Percentiles rank a stretch among this genome's conserved stretches.
These are phyloP conservation scores for Psammodynastes pulverulentus DNA, from an alignment of 2,113 vertebrate genomes.

Conservation along the genomic window DNA sequence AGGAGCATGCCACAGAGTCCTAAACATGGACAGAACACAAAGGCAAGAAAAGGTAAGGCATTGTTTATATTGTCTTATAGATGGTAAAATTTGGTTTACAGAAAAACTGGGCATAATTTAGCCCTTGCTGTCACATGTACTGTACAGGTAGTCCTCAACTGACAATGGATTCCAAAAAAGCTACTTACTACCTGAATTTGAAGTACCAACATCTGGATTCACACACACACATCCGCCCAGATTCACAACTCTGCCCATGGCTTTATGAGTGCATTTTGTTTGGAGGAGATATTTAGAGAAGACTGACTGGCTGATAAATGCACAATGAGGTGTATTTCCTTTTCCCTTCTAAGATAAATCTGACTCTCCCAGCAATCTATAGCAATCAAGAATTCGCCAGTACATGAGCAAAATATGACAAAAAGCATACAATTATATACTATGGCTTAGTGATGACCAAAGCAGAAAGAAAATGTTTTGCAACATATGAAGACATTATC, in stretches of 20 bases:
- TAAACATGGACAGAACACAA: not conserved
- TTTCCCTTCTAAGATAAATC: not conserved
- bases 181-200: not conserved
- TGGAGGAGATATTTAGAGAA: not conserved
- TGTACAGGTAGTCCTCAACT: not conserved
- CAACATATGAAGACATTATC: not conserved
- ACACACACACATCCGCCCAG: not conserved
- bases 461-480: not conserved
- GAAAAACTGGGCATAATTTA: not conserved
- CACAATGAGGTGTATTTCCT: not conserved
- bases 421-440: not conserved
- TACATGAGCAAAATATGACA: not conserved
- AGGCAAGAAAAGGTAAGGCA: not conserved
- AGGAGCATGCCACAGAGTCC: not conserved
- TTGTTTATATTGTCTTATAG: not conserved
- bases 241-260: not conserved
- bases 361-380: not conserved
- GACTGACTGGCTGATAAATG: not conserved
- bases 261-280: not conserved
- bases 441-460: not conserved
- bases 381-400: not conserved
- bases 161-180: not conserved
- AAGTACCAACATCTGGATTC: not conserved
- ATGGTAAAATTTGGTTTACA: not conserved
- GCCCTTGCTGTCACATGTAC: not conserved